Base-by-base conservation (phyloP, 2,888 invertebrate species). In the Tetragonula carbonaria region DNA sequence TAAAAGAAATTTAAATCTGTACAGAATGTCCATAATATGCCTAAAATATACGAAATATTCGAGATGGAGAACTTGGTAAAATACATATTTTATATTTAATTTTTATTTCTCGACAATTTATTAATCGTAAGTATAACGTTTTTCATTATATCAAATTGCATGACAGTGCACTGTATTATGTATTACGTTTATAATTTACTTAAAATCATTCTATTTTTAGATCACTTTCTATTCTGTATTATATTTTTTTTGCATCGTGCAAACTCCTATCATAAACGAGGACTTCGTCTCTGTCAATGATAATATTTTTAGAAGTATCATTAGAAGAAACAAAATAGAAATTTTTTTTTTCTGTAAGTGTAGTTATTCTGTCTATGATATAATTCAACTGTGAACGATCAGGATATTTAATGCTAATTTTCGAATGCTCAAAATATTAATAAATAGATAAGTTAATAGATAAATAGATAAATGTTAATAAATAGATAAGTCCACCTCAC, bases 111-210 rank as follows among this genome's bases (percentile, higher is more conserved):
- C 33, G 18, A 14, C 51, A 4, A 75, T 75, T 21, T 59, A 38
- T 33, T 45, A 45, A 45, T 45, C 45, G 45, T 45, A 45, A 38
- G 59, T 50, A 21, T 13, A 62, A 45, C 23, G 11, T 23, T 14
- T 76, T 80, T 63, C 14, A 68, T 73, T 70, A n/a, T 74, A 73
- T 62, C 57, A 45, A 14, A 67, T 65, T 63, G 82, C 80, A 75
- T 85, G 75, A 78, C 86, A 82, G 74, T 18, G 53, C 70, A 33
- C 33, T 33, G 33, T 72, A 86, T 86, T 85, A 73, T 82, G 65
- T 77, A 72, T 82, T 77, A 74, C 76, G 77, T 72, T 66, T 45
- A 50, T 65, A 70, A 79, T 67, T 75, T 62, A 76, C 76, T 82
- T 70, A 68, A n/a, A 33, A n/a, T 66, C 16, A 70, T 59, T 73